A percentile compares a stretch with the other conserved stretches of the same genome.
Evolutionary conservation across 2,888 invertebrate species (phyloP).

Genomic region (Teleogryllus oceanicus): DNA sequence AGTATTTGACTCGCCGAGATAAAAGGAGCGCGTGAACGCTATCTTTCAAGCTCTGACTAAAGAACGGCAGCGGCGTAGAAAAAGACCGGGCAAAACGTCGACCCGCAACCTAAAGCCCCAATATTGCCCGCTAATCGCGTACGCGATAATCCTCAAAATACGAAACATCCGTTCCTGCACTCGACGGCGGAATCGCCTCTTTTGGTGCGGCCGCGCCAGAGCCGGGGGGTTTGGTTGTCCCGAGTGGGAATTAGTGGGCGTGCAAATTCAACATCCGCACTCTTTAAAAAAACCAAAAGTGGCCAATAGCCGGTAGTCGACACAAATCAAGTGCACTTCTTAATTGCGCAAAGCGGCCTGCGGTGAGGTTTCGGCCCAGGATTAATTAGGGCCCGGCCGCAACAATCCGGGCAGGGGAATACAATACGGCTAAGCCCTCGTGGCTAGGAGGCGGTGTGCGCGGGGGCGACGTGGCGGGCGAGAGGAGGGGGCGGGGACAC

Average conservation of each 20-base stretch:
- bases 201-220: not conserved
- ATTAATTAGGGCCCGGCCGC: constrained; percentile 36
- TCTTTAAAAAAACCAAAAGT: constrained; percentile 4
- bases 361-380: constrained; percentile 33
- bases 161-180: not conserved
- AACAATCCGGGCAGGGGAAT: constrained; percentile 25
- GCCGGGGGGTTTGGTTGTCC: not conserved
- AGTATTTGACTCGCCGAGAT: not conserved
- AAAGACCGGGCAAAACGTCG: not conserved
- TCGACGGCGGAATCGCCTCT: not conserved
- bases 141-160: not conserved
- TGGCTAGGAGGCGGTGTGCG: not conserved
- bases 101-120: not conserved
- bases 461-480: not conserved
- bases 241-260: constrained; percentile 8
- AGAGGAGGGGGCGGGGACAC: not conserved
- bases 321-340: constrained; percentile 18
- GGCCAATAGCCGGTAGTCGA: constrained; percentile 7
- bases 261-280: constrained; percentile 7
- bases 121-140: not conserved
- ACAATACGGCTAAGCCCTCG: constrained; percentile 12
- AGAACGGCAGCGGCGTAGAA: not conserved
- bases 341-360: constrained; percentile 36
- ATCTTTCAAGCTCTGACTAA: not conserved
- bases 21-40: not conserved